phyloP scores from a whole-genome alignment of 2,888 invertebrate species.

The Ormyrus nitidulus region DNA sequence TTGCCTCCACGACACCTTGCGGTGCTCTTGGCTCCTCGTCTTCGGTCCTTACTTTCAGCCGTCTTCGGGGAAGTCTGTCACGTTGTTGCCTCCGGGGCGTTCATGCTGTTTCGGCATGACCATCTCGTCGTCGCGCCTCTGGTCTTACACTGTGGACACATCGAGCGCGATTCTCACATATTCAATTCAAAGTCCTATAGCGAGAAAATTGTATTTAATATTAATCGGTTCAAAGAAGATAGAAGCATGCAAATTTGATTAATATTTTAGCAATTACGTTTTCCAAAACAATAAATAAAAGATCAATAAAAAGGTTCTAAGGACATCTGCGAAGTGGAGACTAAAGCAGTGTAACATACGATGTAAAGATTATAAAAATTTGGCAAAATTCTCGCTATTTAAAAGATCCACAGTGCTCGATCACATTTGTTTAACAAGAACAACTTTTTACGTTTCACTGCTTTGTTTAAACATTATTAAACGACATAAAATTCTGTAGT shows the following conservation, averaged over 20 bases:
- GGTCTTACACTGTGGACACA: no score
- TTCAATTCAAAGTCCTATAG: no score
- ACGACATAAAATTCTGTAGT: conserved; percentile 41
- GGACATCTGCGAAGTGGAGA: no score
- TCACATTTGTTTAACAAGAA: conserved; percentile 41
- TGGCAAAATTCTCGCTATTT: conserved; percentile 18
- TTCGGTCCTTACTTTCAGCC: not conserved
- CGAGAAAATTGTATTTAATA: no score
- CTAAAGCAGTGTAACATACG: conserved; percentile 56
- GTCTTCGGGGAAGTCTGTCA: conserved; percentile 31
- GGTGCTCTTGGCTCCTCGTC: no score
- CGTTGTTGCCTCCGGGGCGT: conserved; percentile 39
- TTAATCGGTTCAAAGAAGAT: no score
- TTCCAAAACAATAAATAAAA: no score
- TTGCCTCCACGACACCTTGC: conserved; percentile 81
- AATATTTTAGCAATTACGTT: no score
- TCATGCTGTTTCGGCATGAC: conserved; percentile 48
- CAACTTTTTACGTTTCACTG: conserved; percentile 47
- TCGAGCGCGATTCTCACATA: no score
- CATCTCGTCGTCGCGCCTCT: no score
- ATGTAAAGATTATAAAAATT: conserved; percentile 28
- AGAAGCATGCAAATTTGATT: no score
- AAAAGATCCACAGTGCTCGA: conserved; percentile 26
- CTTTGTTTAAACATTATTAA: conserved; percentile 47
- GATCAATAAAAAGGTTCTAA: no score